phyloP scores from a whole-genome alignment of 2,888 invertebrate genomes.

The Brachylomia viminalis region DNA sequence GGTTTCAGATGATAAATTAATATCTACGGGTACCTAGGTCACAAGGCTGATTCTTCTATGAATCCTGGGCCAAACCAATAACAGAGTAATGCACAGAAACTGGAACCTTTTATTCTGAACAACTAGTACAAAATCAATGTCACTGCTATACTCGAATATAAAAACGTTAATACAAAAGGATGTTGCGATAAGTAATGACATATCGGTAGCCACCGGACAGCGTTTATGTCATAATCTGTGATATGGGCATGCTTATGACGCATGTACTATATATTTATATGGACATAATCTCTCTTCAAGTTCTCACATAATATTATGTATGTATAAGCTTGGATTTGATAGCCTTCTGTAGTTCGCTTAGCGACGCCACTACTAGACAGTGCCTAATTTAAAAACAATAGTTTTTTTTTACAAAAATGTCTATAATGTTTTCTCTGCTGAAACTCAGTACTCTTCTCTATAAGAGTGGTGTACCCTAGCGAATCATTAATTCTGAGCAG shows the following conservation, averaged over 20 bases:
- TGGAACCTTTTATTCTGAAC: not conserved
- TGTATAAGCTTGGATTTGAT: constrained; percentile 87
- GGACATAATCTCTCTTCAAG: constrained; percentile 75
- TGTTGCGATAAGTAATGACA: constrained; percentile 78
- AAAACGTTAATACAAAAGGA: constrained; percentile 54
- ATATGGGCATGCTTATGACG: constrained; percentile 88
- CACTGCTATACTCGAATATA: constrained; percentile 46
- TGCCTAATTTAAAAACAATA: constrained; percentile 23
- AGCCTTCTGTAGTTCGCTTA: constrained; percentile 89
- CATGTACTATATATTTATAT: constrained; percentile 74
- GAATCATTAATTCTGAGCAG: constrained; percentile 9
- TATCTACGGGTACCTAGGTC: not conserved
- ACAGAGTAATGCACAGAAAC: not conserved
- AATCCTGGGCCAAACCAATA: no score
- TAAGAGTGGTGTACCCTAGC: not conserved
- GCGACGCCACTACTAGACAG: constrained; percentile 75
- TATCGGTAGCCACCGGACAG: constrained; percentile 85
- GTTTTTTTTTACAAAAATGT: no score
- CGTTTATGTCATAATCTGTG: constrained; percentile 88
- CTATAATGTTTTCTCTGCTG: not conserved
- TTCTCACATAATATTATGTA: constrained; percentile 74
- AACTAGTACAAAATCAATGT: not conserved
- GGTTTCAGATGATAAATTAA: not conserved
- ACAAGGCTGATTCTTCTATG: not conserved
- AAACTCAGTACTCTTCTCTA: not conserved